Evolutionary conservation across 1,140 invertebrate genomes (phyloP).

Genomic region (roundworm (Caenorhabditis elegans)): DNA sequence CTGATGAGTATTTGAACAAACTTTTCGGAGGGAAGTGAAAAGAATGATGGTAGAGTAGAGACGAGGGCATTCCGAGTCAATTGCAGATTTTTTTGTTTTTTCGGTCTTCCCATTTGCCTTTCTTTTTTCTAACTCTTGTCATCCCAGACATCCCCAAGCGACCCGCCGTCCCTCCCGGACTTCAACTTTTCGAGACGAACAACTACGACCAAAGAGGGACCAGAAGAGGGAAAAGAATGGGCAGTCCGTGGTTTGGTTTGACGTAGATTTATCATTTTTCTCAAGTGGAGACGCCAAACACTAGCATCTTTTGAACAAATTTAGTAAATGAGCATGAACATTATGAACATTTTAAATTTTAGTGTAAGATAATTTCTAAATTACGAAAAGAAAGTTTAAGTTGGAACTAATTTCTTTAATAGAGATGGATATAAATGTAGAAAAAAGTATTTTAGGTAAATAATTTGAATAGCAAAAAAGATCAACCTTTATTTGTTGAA

Average conservation of each 20-base stretch:
- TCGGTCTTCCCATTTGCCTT: neutral
- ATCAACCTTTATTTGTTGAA: no score
- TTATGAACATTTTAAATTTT: neutral
- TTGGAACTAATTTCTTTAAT: no score
- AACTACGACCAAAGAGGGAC: slow-evolving; percentile 5
- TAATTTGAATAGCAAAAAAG: no score
- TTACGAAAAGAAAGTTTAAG: no score
- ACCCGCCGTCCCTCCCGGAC: neutral
- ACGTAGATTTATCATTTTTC: slow-evolving; percentile 31
- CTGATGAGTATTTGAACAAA: neutral
- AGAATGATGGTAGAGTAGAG: neutral
- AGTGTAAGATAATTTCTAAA: no score
- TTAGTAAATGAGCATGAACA: neutral
- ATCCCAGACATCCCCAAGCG: neutral
- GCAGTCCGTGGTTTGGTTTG: neutral
- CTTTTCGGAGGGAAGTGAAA: neutral
- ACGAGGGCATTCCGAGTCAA: neutral
- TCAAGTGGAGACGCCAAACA: neutral
- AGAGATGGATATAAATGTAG: no score
- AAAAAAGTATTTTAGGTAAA: no score
- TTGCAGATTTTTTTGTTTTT: neutral
- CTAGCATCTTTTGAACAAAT: neutral
- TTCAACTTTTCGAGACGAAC: neutral
- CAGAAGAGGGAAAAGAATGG: neutral
- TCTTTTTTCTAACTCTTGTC: neutral